These are phyloP conservation scores for Hyposoter dolosus DNA, from an alignment of 2,888 invertebrate genomes.

Conservation along the genomic window DNA sequence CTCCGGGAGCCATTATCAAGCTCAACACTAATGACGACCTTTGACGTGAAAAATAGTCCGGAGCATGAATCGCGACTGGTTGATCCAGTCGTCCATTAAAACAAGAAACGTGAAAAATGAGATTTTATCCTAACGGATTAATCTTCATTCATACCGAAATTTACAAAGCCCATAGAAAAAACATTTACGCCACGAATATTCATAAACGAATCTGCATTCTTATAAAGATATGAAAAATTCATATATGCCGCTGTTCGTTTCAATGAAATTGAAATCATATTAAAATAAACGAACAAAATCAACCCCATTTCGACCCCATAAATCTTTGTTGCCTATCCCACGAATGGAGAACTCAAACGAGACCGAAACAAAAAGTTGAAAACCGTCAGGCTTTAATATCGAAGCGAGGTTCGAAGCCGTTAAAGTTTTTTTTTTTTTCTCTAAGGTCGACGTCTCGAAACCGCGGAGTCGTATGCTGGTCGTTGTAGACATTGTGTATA, in stretches of 20 bases:
- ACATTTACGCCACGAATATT: neutral
- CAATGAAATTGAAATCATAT: neutral
- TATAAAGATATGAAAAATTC: neutral
- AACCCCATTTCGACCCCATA: neutral
- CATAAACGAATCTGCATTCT: neutral
- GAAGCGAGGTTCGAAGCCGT: neutral
- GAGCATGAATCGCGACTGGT: slow-evolving; percentile 8
- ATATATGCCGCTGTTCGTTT: neutral
- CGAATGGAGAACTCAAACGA: neutral
- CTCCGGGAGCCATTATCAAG: neutral
- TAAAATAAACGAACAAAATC: neutral
- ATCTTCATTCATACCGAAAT: neutral
- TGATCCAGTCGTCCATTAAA: neutral
- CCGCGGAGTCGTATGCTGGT: neutral
- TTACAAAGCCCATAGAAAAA: neutral
- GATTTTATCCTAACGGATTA: neutral
- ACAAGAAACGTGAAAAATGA: slow-evolving; percentile 5
- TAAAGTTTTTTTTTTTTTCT: neutral
- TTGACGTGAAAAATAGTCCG: slow-evolving; percentile 7
- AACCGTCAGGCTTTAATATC: slow-evolving; percentile 22
- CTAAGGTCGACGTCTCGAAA: slow-evolving; percentile 4
- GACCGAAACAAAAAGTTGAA: neutral
- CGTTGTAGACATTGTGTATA: neutral
- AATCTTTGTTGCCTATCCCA: neutral
- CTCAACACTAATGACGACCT: slow-evolving; percentile 10